Percentiles rank a stretch among this genome's conserved stretches.
Evolutionary conservation across 1,140 invertebrate genomes (phyloP).

Genomic region (Pectinophora gossypiella): DNA sequence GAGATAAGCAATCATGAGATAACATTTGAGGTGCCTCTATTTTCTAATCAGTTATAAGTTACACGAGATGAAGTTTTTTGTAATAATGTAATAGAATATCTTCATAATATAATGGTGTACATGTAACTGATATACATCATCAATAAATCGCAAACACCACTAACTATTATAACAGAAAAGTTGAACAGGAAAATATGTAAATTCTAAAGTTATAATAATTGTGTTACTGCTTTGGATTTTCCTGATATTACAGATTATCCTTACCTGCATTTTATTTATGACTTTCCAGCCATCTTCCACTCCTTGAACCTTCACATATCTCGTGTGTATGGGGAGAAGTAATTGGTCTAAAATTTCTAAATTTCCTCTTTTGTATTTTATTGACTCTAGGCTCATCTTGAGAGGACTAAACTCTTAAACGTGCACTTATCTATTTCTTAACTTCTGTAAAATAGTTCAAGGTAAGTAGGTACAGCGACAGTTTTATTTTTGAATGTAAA

Average conservation of each 20-base stretch:
- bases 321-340: constrained; percentile 85
- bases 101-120: too few relatives aligned
- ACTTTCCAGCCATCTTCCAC: constrained; percentile 96
- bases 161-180: too few relatives aligned
- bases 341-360: constrained; percentile 94
- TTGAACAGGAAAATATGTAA: too few relatives aligned
- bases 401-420: not conserved
- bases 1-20: too few relatives aligned
- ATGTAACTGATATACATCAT: too few relatives aligned
- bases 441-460: not conserved
- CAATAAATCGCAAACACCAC: too few relatives aligned
- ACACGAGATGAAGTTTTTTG: too few relatives aligned
- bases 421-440: not conserved
- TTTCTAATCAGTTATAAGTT: too few relatives aligned
- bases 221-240: too few relatives aligned
- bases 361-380: constrained; percentile 85
- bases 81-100: too few relatives aligned
- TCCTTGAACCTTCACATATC: constrained; percentile 87
- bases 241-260: not conserved
- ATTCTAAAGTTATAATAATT: too few relatives aligned
- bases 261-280: constrained; percentile 97
- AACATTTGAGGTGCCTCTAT: too few relatives aligned
- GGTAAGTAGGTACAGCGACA: not conserved
- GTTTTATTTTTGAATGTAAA: constrained; percentile 1
- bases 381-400: constrained; percentile 85